These are phyloP conservation scores for Lontra canadensis DNA, from an alignment of 2,113 vertebrate species.

Conservation along the genomic window DNA sequence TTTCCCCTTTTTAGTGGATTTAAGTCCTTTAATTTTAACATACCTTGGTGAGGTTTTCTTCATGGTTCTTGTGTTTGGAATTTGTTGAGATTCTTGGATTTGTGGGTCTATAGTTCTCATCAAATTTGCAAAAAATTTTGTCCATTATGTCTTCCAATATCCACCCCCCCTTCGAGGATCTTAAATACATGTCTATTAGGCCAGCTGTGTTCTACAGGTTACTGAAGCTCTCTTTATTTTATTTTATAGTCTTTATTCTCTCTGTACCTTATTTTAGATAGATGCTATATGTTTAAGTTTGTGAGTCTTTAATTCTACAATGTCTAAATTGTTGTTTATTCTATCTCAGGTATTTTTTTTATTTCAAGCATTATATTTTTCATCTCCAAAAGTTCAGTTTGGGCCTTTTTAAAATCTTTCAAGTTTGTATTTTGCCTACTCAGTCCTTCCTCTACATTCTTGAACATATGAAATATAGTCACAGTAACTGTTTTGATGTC, in stretches of 20 bases:
- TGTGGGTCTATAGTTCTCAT: not conserved
- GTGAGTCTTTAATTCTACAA: not conserved
- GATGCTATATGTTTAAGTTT: not conserved
- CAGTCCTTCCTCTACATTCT: not conserved
- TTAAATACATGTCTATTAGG: not conserved
- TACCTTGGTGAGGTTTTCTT: not conserved
- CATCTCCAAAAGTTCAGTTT: not conserved
- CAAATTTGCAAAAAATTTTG: not conserved
- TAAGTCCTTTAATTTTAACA: not conserved
- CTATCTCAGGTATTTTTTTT: not conserved
- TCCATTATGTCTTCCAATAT: not conserved
- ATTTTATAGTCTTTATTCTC: not conserved
- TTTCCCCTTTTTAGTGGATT: not conserved
- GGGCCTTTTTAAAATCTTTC: not conserved
- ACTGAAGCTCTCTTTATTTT: not conserved
- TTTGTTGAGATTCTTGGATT: slow-evolving; percentile 8
- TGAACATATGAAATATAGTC: not conserved
- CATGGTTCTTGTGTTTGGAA: not conserved
- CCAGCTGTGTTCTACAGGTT: not conserved
- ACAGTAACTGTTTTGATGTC: not conserved
- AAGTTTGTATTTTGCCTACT: not conserved
- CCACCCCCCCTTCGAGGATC: not conserved
- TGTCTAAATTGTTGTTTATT: not conserved
- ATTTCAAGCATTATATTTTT: not conserved
- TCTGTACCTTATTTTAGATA: not conserved